Base-by-base conservation (phyloP, 2,113 vertebrate genomes). In the Toxostoma redivivum region DNA sequence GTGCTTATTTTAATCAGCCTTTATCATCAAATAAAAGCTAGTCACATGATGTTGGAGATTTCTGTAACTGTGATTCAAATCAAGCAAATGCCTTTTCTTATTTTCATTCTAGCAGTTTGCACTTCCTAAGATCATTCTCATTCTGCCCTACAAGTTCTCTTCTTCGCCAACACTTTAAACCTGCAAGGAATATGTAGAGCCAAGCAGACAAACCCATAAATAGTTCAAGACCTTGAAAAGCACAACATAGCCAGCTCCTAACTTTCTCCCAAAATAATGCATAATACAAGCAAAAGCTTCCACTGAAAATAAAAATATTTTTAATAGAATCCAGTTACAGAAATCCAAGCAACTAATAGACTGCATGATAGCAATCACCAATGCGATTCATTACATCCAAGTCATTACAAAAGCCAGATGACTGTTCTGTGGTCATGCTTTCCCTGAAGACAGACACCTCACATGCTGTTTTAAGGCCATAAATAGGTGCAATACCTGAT, bases 261-360 rank as follows among this genome's bases (percentile, higher is more conserved):
- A 62, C 57, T 91, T 94, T 84, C 65, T 95, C 86, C 89, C 84
- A 91, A 91, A 89, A 81, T 79, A 91, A 95, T 65, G 45, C 64
- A 86, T 40, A 88, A 83, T 30, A 83, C 35, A 90, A 50, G 10
- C 50, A 93, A 90, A 92, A 88, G 30, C 47, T 80, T 62, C 37
- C 67, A 90, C 21, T 73, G 16, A 86, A 92, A 94, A 91, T 16
- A 67, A 91, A 62, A 80, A 22, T n/a, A 83, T 78, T 88, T 90
- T 76, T 71, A 94, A 86, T 58, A 71, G 13, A 86, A 81, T 84
- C 22, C 62, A 84, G 47, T 70, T 66, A 86, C 65, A 92, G 58
- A 93, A 88, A 92, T 80, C 50, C 50, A 30, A 80, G 48, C 61
- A 88, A 78, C 84, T 84, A 94, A 88, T 45, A 37, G 60, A 77